Evolutionary conservation across 2,888 invertebrate genomes (phyloP).

Genomic region (Callinectes sapidus): DNA sequence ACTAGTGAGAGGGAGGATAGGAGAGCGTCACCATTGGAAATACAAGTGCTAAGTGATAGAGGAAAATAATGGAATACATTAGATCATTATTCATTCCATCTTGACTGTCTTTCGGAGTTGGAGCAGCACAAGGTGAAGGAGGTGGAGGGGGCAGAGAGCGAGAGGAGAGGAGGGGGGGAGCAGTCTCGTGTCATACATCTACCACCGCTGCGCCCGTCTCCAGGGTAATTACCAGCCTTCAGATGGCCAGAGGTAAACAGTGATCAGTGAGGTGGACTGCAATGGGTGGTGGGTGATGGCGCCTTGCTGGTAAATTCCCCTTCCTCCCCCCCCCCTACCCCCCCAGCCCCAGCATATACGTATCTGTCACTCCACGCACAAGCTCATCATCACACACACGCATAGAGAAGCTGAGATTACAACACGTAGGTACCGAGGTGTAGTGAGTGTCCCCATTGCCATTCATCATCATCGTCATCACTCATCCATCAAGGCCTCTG

Average conservation of each 20-base stretch:
- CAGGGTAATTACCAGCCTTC: neutral
- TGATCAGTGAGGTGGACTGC: neutral
- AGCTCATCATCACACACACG: neutral
- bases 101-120: neutral
- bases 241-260: neutral
- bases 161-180: neutral
- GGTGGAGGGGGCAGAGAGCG: neutral
- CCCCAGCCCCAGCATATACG: neutral
- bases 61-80: neutral
- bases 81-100: neutral
- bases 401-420: neutral
- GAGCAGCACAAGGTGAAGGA: neutral
- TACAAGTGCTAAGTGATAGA: neutral
- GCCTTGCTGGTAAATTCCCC: neutral
- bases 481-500: neutral
- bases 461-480: constrained; percentile 4
- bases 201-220: neutral
- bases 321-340: neutral
- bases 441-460: neutral
- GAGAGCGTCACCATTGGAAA: neutral
- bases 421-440: neutral
- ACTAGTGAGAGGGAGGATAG: neutral
- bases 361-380: neutral
- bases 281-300: neutral
- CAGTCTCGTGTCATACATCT: neutral